A percentile compares a stretch with the other conserved stretches of the same genome.
Evolutionary conservation across 2,888 invertebrate species (phyloP).

Genomic region (Pomacea canaliculata): DNA sequence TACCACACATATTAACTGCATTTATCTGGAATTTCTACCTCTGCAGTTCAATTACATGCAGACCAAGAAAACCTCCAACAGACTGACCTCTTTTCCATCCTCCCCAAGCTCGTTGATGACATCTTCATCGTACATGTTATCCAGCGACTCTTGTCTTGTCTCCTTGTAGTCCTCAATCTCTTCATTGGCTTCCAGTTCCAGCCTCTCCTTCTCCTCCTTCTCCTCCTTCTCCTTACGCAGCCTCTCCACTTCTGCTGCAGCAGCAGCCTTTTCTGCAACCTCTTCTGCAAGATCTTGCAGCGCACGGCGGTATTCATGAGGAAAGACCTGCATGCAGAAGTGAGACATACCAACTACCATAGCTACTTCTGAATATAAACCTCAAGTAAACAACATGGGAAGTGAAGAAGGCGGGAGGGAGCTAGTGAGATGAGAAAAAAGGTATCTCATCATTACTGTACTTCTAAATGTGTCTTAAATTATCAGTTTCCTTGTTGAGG

Average conservation of each 20-base stretch:
- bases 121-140: slow-evolving; percentile 38
- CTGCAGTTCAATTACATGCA: too few relatives aligned
- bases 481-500: too few relatives aligned
- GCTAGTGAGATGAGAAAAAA: too few relatives aligned
- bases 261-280: slow-evolving; percentile 22
- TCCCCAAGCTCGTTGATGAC: slow-evolving; percentile 37
- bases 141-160: slow-evolving; percentile 22
- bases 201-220: slow-evolving; percentile 6
- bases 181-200: not conserved
- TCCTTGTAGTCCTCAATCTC: not conserved
- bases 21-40: too few relatives aligned
- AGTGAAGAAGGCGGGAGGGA: too few relatives aligned
- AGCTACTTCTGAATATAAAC: too few relatives aligned
- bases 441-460: too few relatives aligned
- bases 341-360: not conserved
- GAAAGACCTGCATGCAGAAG: slow-evolving; percentile 80
- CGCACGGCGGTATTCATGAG: slow-evolving; percentile 94
- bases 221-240: slow-evolving; percentile 13
- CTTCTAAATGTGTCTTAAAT: too few relatives aligned
- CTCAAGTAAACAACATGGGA: too few relatives aligned
- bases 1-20: too few relatives aligned
- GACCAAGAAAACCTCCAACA: not conserved
- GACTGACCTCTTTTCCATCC: slow-evolving; percentile 29
- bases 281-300: slow-evolving; percentile 77
- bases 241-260: slow-evolving; percentile 31